Base-by-base conservation (phyloP, 2,113 vertebrate species). In the Phoenicopterus ruber region DNA sequence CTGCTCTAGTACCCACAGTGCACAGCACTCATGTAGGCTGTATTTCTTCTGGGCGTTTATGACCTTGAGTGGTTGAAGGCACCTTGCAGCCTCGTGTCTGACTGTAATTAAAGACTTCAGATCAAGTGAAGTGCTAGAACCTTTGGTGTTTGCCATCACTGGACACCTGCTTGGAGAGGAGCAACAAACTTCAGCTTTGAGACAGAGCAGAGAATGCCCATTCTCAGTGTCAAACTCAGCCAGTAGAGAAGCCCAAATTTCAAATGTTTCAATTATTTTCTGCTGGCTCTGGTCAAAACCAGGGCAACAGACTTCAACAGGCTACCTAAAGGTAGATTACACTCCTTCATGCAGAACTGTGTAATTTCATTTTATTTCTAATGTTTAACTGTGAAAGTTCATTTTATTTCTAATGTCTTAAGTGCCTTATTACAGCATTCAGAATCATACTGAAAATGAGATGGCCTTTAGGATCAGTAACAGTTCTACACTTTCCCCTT, bases 31-130 rank as follows among this genome's bases (percentile, higher is more conserved):
- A 19, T 13, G 42, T 16, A 76, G 44, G 49, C 19, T 69, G 9
- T n/a, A 82, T 87, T 96, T 96, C 76, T 76, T 57, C 59, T 24
- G 52, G n/a, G 32, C 24, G 36, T 91, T 96, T 83, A 92, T 86
- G 78, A 70, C 77, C 46, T 70, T 55, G 50, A 9, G 29, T 82
- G 15, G 10, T 46, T 74, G 69, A 90, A 95, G 67, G 32, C 49
- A 93, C 42, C 36, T 85, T 85, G 40, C 63, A 84, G 44, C 40
- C 17, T 89, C 26, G 9, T 36, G 19, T 54, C 63, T 70, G 44
- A 63, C 47, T 86, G 36, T 59, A 89, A 85, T 66, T 82, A 86
- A 80, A 89, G 47, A 34, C 14, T 94, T 78, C 62, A 50, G 58
- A 76, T 58, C 38, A 59, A 85, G 9, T 21, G 26, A 92, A 91